A percentile compares a stretch with the other conserved stretches of the same genome.
phyloP scores from a whole-genome alignment of 2,888 invertebrate species.

The Osmoderma eremita region DNA sequence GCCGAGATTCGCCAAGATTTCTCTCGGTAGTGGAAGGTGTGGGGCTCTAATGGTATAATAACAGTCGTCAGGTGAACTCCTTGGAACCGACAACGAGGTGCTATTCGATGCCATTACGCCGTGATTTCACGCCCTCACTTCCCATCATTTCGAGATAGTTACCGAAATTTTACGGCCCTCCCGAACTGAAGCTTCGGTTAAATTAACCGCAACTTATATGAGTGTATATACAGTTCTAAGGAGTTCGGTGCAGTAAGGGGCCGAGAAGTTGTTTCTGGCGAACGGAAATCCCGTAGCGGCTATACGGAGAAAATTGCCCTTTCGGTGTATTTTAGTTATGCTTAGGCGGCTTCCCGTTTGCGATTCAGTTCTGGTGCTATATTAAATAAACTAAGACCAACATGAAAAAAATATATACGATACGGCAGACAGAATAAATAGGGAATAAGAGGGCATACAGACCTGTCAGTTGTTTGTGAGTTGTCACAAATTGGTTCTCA shows the following conservation, averaged over 20 bases:
- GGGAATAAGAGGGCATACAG: no score
- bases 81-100: conserved; percentile 42
- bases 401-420: neutral
- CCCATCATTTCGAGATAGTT: conserved; percentile 40
- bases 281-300: no score
- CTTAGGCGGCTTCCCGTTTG: neutral
- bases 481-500: no score
- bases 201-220: conserved; percentile 42
- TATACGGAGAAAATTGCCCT: no score
- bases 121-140: conserved; percentile 41
- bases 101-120: conserved; percentile 37
- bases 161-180: conserved; percentile 41
- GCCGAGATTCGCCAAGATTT: conserved; percentile 31
- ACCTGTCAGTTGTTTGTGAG: no score
- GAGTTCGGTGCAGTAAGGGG: conserved; percentile 7
- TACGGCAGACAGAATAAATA: no score
- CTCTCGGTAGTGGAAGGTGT: conserved; percentile 6
- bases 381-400: neutral
- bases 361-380: neutral
- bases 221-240: conserved; percentile 27
- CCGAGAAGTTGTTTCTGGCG: no score
- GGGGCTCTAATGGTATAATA: conserved; percentile 47
- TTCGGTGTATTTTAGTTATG: neutral
- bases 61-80: conserved; percentile 46
- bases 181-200: conserved; percentile 32